Evolutionary conservation across 2,888 invertebrate genomes (phyloP).

Genomic region (Drosophila sordidula): DNA sequence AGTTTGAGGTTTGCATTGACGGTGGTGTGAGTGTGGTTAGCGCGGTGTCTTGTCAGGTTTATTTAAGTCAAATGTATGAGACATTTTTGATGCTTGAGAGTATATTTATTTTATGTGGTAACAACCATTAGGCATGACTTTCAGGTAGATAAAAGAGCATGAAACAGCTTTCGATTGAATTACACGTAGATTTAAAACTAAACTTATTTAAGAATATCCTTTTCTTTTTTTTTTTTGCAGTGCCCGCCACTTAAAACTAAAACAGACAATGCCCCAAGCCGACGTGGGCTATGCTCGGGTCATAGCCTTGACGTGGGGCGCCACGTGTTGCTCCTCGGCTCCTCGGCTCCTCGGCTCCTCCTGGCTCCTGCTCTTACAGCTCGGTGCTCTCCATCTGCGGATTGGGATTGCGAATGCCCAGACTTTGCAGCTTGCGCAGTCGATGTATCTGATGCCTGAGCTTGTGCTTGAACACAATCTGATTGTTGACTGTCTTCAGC

Average conservation of each 20-base stretch:
- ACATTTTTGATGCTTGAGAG: slow-evolving; percentile 1
- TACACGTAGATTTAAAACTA: not conserved
- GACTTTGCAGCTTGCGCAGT: slow-evolving; percentile 54
- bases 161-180: not conserved
- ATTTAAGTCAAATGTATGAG: slow-evolving; percentile 10
- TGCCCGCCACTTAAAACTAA: slow-evolving; percentile 48
- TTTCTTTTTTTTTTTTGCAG: slow-evolving; percentile 30
- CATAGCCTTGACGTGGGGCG: slow-evolving; percentile 8
- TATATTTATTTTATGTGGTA: slow-evolving; percentile 6
- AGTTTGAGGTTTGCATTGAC: slow-evolving; percentile 40
- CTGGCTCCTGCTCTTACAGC: slow-evolving; percentile 28
- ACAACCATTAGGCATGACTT: slow-evolving; percentile 6
- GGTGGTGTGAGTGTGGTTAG: not conserved
- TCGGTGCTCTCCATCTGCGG: slow-evolving; percentile 71
- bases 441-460: slow-evolving; percentile 64
- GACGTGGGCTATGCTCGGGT: slow-evolving; percentile 12
- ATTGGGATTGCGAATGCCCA: slow-evolving; percentile 70
- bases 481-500: slow-evolving; percentile 66
- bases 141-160: not conserved
- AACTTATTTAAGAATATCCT: not conserved
- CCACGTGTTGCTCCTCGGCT: not conserved
- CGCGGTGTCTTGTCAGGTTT: slow-evolving; percentile 9
- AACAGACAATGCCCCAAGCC: not conserved
- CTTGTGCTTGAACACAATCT: slow-evolving; percentile 70
- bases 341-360: not conserved